A percentile compares a stretch with the other conserved stretches of the same genome.
phyloP scores from a whole-genome alignment of 2,888 invertebrate species.

The Blomia tropicalis region DNA sequence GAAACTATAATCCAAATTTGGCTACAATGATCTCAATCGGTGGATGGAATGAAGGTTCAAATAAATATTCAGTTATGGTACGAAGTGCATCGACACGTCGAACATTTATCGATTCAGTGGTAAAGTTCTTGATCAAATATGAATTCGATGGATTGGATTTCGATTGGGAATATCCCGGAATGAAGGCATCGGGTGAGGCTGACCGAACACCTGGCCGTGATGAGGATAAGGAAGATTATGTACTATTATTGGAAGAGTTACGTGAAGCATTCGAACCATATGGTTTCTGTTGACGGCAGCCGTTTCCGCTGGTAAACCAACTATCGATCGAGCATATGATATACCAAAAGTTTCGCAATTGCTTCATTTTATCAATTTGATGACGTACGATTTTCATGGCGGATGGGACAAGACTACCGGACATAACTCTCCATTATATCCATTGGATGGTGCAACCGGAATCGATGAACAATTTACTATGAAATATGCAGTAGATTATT shows the following conservation, averaged over 20 bases:
- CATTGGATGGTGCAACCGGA: slow-evolving; percentile 55
- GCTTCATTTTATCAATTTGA: slow-evolving; percentile 75
- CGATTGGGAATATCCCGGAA: slow-evolving; percentile 52
- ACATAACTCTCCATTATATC: slow-evolving; percentile 74
- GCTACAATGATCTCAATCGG: slow-evolving; percentile 51
- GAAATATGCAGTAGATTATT: slow-evolving; percentile 27
- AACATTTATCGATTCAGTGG: slow-evolving; percentile 44
- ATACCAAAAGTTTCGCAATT: slow-evolving; percentile 44
- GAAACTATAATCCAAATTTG: slow-evolving; percentile 36
- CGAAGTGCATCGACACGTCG: slow-evolving; percentile 34
- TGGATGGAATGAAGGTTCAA: slow-evolving; percentile 46
- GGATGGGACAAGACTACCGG: slow-evolving; percentile 59
- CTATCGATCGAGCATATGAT: slow-evolving; percentile 20
- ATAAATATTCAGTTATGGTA: slow-evolving; percentile 41
- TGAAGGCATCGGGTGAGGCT: slow-evolving; percentile 18
- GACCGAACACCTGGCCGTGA: slow-evolving; percentile 17
- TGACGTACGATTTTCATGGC: slow-evolving; percentile 80
- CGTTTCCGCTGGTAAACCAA: slow-evolving; percentile 24
- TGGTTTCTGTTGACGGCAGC: slow-evolving; percentile 17
- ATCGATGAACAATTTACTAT: slow-evolving; percentile 17
- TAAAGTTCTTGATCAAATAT: slow-evolving; percentile 50
- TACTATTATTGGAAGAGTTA: slow-evolving; percentile 10
- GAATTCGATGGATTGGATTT: slow-evolving; percentile 64
- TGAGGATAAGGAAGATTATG: slow-evolving; percentile 13
- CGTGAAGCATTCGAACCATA: slow-evolving; percentile 17